A percentile compares a stretch with the other conserved stretches of the same genome.
Evolutionary conservation across 1,140 invertebrate genomes (phyloP).

Genomic region (Hypothenemus hampei): DNA sequence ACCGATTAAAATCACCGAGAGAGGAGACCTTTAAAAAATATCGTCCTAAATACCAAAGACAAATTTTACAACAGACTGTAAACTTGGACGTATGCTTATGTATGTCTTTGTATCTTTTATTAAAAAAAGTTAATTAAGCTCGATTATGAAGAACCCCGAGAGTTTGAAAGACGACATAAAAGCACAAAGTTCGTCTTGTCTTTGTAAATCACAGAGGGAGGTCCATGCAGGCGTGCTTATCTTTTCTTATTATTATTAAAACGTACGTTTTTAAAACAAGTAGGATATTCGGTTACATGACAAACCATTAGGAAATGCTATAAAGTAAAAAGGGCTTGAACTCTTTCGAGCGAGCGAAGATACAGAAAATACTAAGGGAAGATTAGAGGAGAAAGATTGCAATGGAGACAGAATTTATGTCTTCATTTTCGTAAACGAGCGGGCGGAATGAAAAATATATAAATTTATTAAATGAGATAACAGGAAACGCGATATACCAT

Average conservation of each 20-base stretch:
- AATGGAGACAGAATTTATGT: not conserved
- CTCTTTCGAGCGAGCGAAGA: too few relatives aligned
- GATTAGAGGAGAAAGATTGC: not conserved
- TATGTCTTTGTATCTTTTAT: too few relatives aligned
- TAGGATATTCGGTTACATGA: conserved; percentile 10
- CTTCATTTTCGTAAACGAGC: conserved; percentile 1
- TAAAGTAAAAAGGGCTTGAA: too few relatives aligned
- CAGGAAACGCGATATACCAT: too few relatives aligned
- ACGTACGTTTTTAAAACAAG: conserved; percentile 2
- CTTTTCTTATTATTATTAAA: conserved; percentile 9
- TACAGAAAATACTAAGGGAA: not conserved
- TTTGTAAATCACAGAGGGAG: conserved; percentile 4
- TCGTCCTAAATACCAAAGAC: too few relatives aligned
- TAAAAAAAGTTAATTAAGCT: too few relatives aligned
- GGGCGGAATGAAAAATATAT: not conserved
- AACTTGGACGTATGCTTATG: too few relatives aligned
- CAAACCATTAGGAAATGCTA: not conserved
- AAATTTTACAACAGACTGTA: too few relatives aligned
- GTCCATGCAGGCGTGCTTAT: conserved; percentile 3
- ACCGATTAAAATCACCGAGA: conserved; percentile 7
- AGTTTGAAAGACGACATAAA: too few relatives aligned
- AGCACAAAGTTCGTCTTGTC: not conserved
- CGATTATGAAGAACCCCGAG: too few relatives aligned
- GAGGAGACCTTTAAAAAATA: too few relatives aligned
- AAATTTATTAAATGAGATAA: too few relatives aligned